phyloP scores from a whole-genome alignment of 2,797 vertebrate species.

The Vireo griseus region DNA sequence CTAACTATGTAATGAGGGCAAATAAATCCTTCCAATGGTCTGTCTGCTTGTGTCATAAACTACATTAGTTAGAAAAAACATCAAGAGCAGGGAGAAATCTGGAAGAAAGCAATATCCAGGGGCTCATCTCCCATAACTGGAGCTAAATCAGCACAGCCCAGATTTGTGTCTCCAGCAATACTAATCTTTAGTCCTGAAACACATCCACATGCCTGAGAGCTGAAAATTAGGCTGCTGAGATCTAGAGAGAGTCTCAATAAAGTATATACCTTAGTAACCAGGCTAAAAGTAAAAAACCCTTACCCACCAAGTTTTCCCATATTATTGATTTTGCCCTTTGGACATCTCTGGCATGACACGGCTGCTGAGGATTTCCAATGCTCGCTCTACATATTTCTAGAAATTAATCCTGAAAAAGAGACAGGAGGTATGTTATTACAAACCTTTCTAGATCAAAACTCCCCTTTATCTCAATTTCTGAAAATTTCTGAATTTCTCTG shows the following conservation, averaged over 20 bases:
- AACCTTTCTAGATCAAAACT: background rate
- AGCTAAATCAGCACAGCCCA: background rate
- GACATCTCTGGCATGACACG: background rate
- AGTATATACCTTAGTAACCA: background rate
- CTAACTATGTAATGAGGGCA: background rate
- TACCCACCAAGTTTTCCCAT: background rate
- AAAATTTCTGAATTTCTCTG: background rate
- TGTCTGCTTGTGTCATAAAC: background rate
- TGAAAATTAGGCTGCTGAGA: background rate
- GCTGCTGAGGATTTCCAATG: background rate
- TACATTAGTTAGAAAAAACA: background rate
- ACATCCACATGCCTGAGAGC: rapidly evolving
- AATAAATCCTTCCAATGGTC: background rate
- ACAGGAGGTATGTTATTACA: background rate
- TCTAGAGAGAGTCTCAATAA: background rate
- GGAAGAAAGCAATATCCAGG: background rate
- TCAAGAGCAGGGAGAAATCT: background rate
- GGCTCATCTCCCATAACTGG: background rate
- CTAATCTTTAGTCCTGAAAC: background rate
- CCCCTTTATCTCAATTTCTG: background rate
- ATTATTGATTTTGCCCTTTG: background rate
- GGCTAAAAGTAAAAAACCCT: background rate
- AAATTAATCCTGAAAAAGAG: background rate
- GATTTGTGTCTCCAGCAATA: background rate
- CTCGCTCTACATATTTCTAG: rapidly evolving